Evolutionary conservation across 1,140 invertebrate species (phyloP).

Genomic region (Drosophila equinoxialis): DNA sequence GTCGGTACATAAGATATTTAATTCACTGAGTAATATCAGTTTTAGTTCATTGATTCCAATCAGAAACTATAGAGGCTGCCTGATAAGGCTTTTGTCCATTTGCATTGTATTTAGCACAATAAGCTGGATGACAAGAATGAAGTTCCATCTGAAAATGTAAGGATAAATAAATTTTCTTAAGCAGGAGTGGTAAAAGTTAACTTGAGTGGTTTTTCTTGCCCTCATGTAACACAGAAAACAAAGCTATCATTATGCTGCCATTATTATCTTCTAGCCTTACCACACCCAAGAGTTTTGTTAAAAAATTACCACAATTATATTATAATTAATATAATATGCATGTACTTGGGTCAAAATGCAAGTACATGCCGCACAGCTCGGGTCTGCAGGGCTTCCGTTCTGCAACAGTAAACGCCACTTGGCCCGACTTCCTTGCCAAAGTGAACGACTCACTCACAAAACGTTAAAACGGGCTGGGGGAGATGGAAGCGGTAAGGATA

Average conservation of each 20-base stretch:
- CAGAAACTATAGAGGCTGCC: too few relatives aligned
- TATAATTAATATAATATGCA: constrained; percentile 8
- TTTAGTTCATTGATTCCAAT: too few relatives aligned
- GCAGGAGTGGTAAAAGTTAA: background rate
- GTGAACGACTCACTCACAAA: background rate
- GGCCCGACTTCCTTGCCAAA: background rate
- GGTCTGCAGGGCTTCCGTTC: background rate
- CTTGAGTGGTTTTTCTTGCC: background rate
- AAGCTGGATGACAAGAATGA: too few relatives aligned
- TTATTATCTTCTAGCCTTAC: background rate
- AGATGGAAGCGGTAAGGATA: background rate
- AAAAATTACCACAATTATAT: constrained; percentile 8
- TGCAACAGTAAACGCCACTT: constrained; percentile 1
- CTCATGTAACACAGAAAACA: background rate
- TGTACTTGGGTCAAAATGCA: background rate
- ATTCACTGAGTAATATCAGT: too few relatives aligned
- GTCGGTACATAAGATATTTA: too few relatives aligned
- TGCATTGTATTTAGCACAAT: too few relatives aligned
- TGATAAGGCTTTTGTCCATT: too few relatives aligned
- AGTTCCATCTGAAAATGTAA: too few relatives aligned
- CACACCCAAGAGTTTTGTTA: background rate
- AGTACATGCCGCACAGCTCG: background rate
- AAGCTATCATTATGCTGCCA: background rate
- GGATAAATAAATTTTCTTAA: too few relatives aligned
- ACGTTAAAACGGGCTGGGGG: background rate